Base-by-base conservation (phyloP, 1,140 invertebrate genomes). In the Catajapyx aquilonaris region DNA sequence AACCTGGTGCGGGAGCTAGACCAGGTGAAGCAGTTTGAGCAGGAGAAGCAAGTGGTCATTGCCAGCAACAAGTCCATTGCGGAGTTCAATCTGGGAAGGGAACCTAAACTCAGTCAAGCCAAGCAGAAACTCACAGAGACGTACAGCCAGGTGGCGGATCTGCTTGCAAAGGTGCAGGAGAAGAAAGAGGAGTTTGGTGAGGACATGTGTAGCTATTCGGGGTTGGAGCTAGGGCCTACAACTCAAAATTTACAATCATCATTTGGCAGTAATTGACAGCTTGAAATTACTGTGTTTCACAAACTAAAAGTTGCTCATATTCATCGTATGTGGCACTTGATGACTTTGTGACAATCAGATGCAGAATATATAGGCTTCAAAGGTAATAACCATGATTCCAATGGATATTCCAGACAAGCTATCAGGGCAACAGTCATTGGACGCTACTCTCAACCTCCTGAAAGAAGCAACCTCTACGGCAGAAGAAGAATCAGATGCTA, bases 381-480 rank as follows among this genome's bases (percentile, higher is more conserved):
- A n/a, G n/a, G n/a, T n/a, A n/a, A n/a, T n/a, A n/a, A n/a, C n/a
- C n/a, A n/a, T n/a, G n/a, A n/a, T n/a, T n/a, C n/a, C n/a, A n/a
- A n/a, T n/a, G n/a, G n/a, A n/a, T n/a, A n/a, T n/a, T n/a, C n/a
- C n/a, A n/a, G n/a, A n/a, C n/a, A n/a, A n/a, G n/a, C n/a, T n/a
- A n/a, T 66, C 68, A 20, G 69, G 69, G 21, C 68, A 68, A 23
- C 70, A 76, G 48, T 76, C 73, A 7, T 61, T 76, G 34, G 84
- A 90, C 45, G 80, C 77, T 19, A 75, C 78, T 9, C 56, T 85
- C 39, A 84, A 83, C 1, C 52, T 90, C 21, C 58, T 90, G 11
- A 80, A 87, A 66, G 73, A 81, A 23, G 72, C 80, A 11, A 74
- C 81, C 33, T 76, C 81, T 35, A 76, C 86, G 65, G 73, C 74